phyloP scores from a whole-genome alignment of 2,113 vertebrate genomes.

The Marmota monax region DNA sequence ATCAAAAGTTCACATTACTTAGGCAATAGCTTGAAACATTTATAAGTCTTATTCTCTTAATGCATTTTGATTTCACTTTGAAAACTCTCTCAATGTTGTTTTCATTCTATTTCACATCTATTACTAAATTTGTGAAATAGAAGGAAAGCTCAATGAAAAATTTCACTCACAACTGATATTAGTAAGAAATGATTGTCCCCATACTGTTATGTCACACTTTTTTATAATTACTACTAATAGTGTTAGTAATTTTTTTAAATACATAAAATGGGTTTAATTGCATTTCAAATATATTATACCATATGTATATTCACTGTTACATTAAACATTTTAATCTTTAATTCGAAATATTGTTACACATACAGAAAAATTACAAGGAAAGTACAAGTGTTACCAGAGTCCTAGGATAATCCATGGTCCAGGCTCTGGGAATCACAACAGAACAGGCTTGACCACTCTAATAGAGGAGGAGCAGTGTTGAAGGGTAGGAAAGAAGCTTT shows the following conservation, averaged over 20 bases:
- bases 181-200: neutral
- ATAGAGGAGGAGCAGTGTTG: no score
- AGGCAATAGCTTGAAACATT: neutral
- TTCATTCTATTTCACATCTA: no score
- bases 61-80: neutral
- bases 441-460: no score
- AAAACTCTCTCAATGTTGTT: neutral
- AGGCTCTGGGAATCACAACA: no score
- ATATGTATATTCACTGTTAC: neutral
- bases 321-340: neutral
- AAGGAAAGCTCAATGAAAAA: neutral
- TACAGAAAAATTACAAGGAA: neutral
- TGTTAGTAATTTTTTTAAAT: neutral
- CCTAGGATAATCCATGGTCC: no score
- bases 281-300: neutral
- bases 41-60: neutral
- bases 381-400: no score
- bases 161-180: neutral
- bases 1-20: neutral
- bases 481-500: no score
- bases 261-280: conserved; percentile 12
- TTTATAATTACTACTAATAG: neutral
- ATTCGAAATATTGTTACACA: neutral
- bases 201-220: neutral
- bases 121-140: neutral